Base-by-base conservation (phyloP, 2,113 vertebrate genomes). In the Hylia prasina region DNA sequence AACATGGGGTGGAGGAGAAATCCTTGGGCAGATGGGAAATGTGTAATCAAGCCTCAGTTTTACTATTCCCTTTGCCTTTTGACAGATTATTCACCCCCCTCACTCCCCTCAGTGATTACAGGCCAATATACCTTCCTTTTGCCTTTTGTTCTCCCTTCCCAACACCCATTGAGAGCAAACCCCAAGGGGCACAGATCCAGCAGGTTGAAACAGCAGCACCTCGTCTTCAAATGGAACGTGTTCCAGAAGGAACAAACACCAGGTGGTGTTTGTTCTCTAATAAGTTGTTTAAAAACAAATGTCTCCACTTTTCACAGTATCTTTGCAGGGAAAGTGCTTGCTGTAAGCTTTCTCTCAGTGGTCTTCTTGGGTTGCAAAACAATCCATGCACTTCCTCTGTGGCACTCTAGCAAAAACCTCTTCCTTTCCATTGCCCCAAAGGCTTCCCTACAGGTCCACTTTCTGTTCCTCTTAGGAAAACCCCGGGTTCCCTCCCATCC, bases 401-500 rank as follows among this genome's bases (percentile, higher is more conserved):
- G 92, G 35, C 48, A 56, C 18, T 66, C 47, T 19, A 51, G 28
- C 40, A 71, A 86, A 94, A 94, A 69, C 31, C 4, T 17, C 68
- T 78, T 93, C 84, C 82, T 82, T 63, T 60, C 13, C 37, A 50
- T 18, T 35, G 57, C 45, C 75, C 35, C 48, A 64, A 44, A 85
- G 70, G 66, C 63, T 85, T 93, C 61, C 63, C 78, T 57, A 72
- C n/a, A 68, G 35, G 81, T 58, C 18, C 76, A 70, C 33, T 95
- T 95, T 91, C 89, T 81, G 83, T 93, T 96, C 83, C 64, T 73
- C 50, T 91, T 48, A 63, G 28, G 20, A 76, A 86, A 94, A 73
- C 45, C 42, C 60, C 39, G 0, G 8, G 37, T 73, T 91, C 58
- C 72, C 64, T 77, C 40, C 50, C 15, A 21, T n/a, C 6, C 48